Evolutionary conservation across 2,888 invertebrate genomes (phyloP), one percentile per base, ranked within the genome.

Genomic region (Vesta saturnalis): DNA sequence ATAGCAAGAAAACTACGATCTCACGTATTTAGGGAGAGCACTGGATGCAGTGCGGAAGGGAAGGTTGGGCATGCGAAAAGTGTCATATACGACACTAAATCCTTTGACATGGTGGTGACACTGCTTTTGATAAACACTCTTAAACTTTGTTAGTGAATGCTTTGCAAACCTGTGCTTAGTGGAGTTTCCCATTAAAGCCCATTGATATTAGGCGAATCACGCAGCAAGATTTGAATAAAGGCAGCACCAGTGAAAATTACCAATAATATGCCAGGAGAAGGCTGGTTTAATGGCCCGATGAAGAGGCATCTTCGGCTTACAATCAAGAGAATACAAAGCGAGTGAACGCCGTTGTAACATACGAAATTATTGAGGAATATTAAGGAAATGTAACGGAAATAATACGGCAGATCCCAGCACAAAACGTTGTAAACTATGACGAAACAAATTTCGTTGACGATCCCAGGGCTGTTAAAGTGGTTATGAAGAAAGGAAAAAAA

Each of bases 401-500:
- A 54, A 54, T 61, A 12, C n/a, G 5, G n/a, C 54, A 52, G 49
- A 60, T 49, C 52, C 47, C 22, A 49, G 5, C 52, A 35, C 39
- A 59, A 47, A n/a, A n/a, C n/a, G n/a, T n/a, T n/a, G n/a, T n/a
- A n/a, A n/a, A n/a, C n/a, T n/a, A n/a, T n/a, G n/a, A 59, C 15
- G 52, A 52, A 52, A 49, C 47, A 18, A 18, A 64, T 18, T 62
- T 54, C 55, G 39, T 58, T 39, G 35, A 58, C 39, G 39, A 58
- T 58, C 58, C 39, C 39, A 39, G 39, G 19, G 55, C 23, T 47
- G 59, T 49, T 47, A 30, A 47, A 60, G 67, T 70, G 0, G 57
- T 74, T 39, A 57, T 64, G 10, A 69, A 55, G 56, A 55, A 62
- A 59, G 64, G 63, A 52, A 22, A 47, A n/a, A n/a, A n/a, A n/a